Percentiles rank a stretch among this genome's conserved stretches.
Conservation (phyloP, 2,888 invertebrate genomes). For the Papilio demoleus region DNA sequence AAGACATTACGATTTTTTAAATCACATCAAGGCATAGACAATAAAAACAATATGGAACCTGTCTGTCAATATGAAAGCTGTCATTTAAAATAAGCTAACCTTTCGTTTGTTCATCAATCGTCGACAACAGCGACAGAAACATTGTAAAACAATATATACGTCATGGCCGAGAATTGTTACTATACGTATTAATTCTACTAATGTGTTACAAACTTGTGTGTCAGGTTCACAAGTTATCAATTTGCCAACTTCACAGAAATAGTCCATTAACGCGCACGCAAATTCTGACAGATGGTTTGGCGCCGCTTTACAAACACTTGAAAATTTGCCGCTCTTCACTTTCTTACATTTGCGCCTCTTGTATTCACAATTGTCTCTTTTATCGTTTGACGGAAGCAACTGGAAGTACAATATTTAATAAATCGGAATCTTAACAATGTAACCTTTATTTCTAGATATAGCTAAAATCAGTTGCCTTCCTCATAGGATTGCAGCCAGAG, state of each 20-base stretch:
- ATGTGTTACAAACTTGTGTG: slow-evolving; percentile 17
- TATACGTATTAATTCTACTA: slow-evolving; percentile 12
- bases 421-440: background rate
- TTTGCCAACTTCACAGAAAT: slow-evolving; percentile 28
- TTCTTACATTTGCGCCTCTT: slow-evolving; percentile 11
- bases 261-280: slow-evolving; percentile 3
- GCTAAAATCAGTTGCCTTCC: too few species aligned
- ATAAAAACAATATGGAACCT: background rate
- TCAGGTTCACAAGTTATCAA: slow-evolving; percentile 13
- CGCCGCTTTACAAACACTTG: background rate
- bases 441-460: too few species aligned
- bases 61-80: background rate
- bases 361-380: background rate
- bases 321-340: background rate
- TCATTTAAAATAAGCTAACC: background rate
- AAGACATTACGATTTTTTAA: background rate
- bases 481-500: too few species aligned
- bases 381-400: slow-evolving; percentile 3
- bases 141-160: slow-evolving; percentile 1
- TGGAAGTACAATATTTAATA: slow-evolving; percentile 3
- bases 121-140: slow-evolving; percentile 14
- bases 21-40: background rate
- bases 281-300: slow-evolving; percentile 16
- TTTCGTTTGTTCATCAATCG: background rate
- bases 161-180: slow-evolving; percentile 11